phyloP scores from a whole-genome alignment of 2,113 vertebrate species.

The Addax nasomaculatus region DNA sequence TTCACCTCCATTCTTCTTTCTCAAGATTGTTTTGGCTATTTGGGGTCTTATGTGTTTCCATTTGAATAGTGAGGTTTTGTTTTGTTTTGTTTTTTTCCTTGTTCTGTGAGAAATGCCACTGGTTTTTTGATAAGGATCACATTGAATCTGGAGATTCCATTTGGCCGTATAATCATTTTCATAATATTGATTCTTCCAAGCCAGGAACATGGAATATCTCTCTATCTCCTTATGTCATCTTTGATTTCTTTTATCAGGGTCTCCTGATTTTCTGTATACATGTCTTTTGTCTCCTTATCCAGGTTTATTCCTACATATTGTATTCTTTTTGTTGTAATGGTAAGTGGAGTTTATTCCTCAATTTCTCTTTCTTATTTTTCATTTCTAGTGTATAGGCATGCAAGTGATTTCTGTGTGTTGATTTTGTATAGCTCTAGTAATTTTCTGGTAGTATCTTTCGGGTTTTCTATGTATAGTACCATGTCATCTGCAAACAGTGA shows the following conservation, averaged over 20 bases:
- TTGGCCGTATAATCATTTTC: neutral
- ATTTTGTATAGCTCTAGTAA: neutral
- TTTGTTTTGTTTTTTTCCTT: neutral
- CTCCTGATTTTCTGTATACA: neutral
- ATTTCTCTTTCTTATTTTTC: neutral
- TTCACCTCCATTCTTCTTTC: neutral
- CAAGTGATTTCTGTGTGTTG: neutral
- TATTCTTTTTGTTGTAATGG: neutral
- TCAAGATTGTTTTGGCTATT: neutral
- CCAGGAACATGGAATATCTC: neutral
- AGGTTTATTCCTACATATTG: neutral
- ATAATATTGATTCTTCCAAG: neutral
- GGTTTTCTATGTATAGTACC: neutral
- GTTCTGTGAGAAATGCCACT: neutral
- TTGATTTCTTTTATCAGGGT: neutral
- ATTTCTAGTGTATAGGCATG: neutral
- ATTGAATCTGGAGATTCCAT: neutral
- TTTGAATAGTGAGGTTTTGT: neutral
- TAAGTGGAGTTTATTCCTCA: neutral
- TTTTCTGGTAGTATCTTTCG: neutral
- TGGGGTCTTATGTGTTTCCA: neutral
- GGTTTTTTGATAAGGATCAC: neutral
- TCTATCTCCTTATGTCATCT: neutral
- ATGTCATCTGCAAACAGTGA: neutral
- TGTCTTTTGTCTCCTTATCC: neutral